Base-by-base conservation (phyloP, 1,140 invertebrate species). In the Drosophila varians region DNA sequence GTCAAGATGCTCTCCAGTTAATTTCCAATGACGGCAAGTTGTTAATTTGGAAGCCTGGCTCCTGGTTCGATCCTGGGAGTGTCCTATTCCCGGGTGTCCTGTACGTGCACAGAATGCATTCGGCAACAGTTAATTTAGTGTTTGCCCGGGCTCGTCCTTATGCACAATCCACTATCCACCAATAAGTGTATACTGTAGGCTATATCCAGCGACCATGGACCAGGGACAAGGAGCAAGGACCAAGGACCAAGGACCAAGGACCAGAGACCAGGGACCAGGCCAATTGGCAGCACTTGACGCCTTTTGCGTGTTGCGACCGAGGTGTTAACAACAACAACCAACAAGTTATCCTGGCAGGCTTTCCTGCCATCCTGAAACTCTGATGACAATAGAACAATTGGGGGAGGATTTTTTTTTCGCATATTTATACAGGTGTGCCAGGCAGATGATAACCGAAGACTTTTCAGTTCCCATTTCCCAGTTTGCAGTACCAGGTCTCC, bases 331-430 rank as follows among this genome's bases (percentile, higher is more conserved):
- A n/a, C n/a, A n/a, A n/a, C n/a, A 69, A 64, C 69, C 71, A 73
- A 74, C 69, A 43, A 73, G 70, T 73, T 7, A 55, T 69, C 43
- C 56, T 19, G 45, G 34, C 34, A 11, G 1, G 34, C 11, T 4
- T 36, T 11, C 34, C 34, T 8, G 26, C 7, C 26, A 28, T 7
- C 26, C 26, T 28, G 34, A 36, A 36, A 64, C 71, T 52, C 16
- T 57, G 71, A 74, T 73, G 69, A 74, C 71, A 74, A 74, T 74
- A 74, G 71, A 74, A 74, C 58, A 74, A 74, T 74, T 74, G 58
- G 46, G 51, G 52, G 26, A 45, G 54, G 31, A 26, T 23, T 51
- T 58, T 65, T 65, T 74, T 74, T 60, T 61, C 49, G 48, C 56
- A 61, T 74, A 74, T 74, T 74, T 74, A 66, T 74, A 65, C 71